Evolutionary conservation across 1,140 invertebrate genomes (phyloP), one percentile per base, ranked within the genome.

Genomic region (Wiebesia pumilae): DNA sequence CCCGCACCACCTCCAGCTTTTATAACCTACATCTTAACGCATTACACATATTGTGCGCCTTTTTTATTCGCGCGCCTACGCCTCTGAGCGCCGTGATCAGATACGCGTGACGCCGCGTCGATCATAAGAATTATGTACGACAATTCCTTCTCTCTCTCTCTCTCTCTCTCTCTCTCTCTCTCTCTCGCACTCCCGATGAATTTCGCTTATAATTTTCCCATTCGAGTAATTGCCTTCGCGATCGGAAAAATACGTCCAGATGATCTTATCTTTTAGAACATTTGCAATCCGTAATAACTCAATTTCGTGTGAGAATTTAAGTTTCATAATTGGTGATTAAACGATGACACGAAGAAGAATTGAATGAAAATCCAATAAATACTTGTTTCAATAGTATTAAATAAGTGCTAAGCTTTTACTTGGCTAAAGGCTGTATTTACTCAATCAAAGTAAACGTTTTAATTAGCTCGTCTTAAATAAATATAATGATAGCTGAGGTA

Each of bases 31-130:
- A 88, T 90, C 83, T 83, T 21, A 19, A 58, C 54, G 38, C 27
- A 67, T 67, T 69, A 69, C 62, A 85, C 89, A 87, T 71, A 80
- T 89, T 88, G 87, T 83, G 71, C 62, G 33, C 86, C 85, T 89
- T 78, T 87, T 90, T 89, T 89, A 87, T 90, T 88, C 88, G 82
- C 43, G 86, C 88, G 89, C 88, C 88, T 89, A 89, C 89, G 67
- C 47, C 38, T 38, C 0, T 24, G 40, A 65, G 14, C 24, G 35
- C 51, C n/a, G 83, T 58, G 58, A 85, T 84, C 86, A 83, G 27
- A 65, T 84, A 86, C 83, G 87, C 88, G 87, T 89, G 89, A 88
- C 85, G 88, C 71, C 47, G 47, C 51, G 43, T n/a, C 65, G 83
- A 67, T 81, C 65, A 40, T 33, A 40, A 51, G 77, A 38, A 85